Conservation (phyloP, 2,797 vertebrate species). For the Tarsius wallacei region DNA sequence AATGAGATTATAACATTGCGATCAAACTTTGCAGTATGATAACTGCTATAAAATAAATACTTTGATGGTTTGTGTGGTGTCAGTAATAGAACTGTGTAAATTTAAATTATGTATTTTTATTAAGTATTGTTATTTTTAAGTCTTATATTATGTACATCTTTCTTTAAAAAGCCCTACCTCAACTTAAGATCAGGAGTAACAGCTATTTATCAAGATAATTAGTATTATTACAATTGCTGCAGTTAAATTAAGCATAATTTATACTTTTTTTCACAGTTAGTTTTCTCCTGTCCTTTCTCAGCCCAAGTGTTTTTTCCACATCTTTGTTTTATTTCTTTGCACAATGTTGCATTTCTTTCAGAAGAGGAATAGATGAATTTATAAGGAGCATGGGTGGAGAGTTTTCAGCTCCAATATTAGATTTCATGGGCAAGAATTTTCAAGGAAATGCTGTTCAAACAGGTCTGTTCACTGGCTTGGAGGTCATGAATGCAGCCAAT, state of each 20-base stretch:
- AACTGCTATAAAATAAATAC: background rate
- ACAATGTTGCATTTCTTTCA: background rate
- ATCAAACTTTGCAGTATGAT: background rate
- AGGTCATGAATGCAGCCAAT: background rate
- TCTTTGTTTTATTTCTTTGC: background rate
- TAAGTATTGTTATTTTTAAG: background rate
- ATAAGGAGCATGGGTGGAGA: background rate
- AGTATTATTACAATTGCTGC: background rate
- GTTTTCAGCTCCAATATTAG: conserved; percentile 42
- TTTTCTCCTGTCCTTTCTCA: background rate
- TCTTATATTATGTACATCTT: background rate
- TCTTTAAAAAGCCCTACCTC: background rate
- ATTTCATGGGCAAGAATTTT: conserved; percentile 40
- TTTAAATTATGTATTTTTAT: background rate
- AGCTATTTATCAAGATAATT: background rate
- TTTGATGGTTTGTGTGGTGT: background rate
- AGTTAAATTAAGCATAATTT: background rate
- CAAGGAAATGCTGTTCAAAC: conserved; percentile 14
- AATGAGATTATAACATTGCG: background rate
- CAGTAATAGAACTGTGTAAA: background rate
- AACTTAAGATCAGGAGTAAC: background rate
- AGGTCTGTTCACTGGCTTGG: background rate
- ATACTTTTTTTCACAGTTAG: background rate
- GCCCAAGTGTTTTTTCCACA: background rate
- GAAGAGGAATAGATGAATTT: background rate